Evolutionary conservation across 2,113 vertebrate species (phyloP).

Genomic region (Pituophis catenifer): DNA sequence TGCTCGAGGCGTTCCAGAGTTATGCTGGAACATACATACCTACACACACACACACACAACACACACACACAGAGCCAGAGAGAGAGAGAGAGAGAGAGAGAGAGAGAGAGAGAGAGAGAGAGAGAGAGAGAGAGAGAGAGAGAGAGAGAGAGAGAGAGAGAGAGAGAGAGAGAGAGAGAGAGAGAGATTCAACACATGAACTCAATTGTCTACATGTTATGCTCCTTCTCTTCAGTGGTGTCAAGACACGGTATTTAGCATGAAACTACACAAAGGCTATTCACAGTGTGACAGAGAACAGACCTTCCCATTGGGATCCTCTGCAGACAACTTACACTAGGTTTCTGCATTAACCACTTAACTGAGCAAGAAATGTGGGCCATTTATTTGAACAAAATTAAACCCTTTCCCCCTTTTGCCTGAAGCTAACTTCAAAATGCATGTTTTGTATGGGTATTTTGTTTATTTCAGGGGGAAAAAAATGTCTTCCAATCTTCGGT

Average conservation of each 20-base stretch:
- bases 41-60: too few species aligned
- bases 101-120: too few species aligned
- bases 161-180: too few species aligned
- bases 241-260: conserved; percentile 30
- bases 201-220: neutral
- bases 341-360: conserved; percentile 17
- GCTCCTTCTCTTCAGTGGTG: neutral
- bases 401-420: neutral
- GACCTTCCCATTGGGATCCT: conserved; percentile 1
- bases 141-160: too few species aligned
- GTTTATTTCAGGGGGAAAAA: neutral
- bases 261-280: neutral
- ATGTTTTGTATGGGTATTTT: conserved; percentile 11
- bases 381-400: neutral
- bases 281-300: neutral
- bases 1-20: too few species aligned
- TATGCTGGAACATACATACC: too few species aligned
- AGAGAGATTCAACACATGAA: too few species aligned
- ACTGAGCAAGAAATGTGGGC: conserved; percentile 3
- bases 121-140: too few species aligned
- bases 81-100: too few species aligned
- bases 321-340: conserved; percentile 8
- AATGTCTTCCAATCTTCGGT: neutral
- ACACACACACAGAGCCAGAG: too few species aligned
- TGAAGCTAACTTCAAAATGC: neutral